Conservation (phyloP, 2,888 invertebrate genomes). For the Lasioglossum marginatum region DNA sequence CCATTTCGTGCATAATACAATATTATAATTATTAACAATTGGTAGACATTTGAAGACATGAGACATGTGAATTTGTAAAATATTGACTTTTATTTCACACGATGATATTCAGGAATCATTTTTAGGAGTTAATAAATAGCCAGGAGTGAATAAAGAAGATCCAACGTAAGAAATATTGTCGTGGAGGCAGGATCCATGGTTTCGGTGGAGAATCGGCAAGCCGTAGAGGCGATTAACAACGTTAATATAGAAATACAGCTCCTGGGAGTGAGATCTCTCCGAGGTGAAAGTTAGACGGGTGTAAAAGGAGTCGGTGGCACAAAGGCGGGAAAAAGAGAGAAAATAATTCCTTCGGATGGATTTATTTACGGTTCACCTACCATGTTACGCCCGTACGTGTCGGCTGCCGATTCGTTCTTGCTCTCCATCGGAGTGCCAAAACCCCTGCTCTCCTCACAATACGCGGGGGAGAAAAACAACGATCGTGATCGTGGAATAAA, state of each 20-base stretch:
- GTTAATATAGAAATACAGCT: not conserved
- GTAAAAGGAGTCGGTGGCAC: not conserved
- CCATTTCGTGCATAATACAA: not conserved
- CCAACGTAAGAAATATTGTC: not conserved
- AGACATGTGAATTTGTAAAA: not conserved
- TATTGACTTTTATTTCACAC: not conserved
- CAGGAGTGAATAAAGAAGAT: not conserved
- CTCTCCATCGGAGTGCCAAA: constrained; percentile 63
- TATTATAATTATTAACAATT: not conserved
- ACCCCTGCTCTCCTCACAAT: constrained; percentile 59
- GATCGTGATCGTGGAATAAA: constrained; percentile 68
- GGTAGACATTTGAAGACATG: not conserved
- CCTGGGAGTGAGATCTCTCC: constrained; percentile 19
- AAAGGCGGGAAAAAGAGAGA: constrained; percentile 43
- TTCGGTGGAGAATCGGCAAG: not conserved
- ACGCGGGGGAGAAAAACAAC: constrained; percentile 61
- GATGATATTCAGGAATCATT: not conserved
- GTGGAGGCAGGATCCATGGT: not conserved
- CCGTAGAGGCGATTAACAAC: not conserved
- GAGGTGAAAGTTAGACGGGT: not conserved
- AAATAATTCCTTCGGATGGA: constrained; percentile 74
- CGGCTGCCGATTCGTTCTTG: constrained; percentile 67
- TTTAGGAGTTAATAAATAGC: not conserved
- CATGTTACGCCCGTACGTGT: constrained; percentile 64
- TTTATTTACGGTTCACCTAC: constrained; percentile 73